Base-by-base conservation (phyloP, 2,888 invertebrate genomes). In the Deroplatys truncata region DNA sequence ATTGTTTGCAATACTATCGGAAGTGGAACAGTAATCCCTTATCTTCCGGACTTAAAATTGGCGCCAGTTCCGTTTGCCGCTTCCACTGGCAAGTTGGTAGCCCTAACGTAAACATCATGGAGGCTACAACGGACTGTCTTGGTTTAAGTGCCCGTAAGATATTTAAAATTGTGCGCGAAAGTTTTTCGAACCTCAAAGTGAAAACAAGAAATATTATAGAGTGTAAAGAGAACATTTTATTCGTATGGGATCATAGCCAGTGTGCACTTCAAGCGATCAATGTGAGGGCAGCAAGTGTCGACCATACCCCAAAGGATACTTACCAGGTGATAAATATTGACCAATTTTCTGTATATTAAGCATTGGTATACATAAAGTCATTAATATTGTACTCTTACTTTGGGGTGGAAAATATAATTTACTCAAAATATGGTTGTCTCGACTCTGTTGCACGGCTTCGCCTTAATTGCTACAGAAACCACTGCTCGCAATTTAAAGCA, bases 211-310 rank as follows among this genome's bases (percentile, higher is more conserved):
- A 96, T 93, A 94, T 96, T 91, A 92, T 96, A 49, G 95, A 95
- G 91, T 94, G 96, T 89, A 95, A 95, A 90, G 96, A 96, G 91
- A 96, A 96, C 93, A 95, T 96, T 91, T 93, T 96, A 89, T 97
- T 95, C 92, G 94, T 95, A 91, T 97, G 96, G 97, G 95, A 96
- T 92, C 94, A 95, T 2, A 93, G 94, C 89, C 95, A 96, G 92
- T 95, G 95, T 92, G 96, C 96, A 93, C 94, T 96, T 90, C 93
- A 95, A 91, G 94, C 95, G 90, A 93, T 96, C 91, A 96, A 96
- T 92, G 91, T 96, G 91, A 91, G 89, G 89, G 86, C 88, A 28
- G 94, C 92, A 93, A 95, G 92, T 93, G 93, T 92, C 92, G 93
- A 91, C 56, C 94, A 95, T 89, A 94, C 95, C 89, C 94, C 89